Evolutionary conservation across 2,113 vertebrate species (phyloP), one percentile per base, ranked within the genome.

Genomic region (Neopipo cinnamomea): DNA sequence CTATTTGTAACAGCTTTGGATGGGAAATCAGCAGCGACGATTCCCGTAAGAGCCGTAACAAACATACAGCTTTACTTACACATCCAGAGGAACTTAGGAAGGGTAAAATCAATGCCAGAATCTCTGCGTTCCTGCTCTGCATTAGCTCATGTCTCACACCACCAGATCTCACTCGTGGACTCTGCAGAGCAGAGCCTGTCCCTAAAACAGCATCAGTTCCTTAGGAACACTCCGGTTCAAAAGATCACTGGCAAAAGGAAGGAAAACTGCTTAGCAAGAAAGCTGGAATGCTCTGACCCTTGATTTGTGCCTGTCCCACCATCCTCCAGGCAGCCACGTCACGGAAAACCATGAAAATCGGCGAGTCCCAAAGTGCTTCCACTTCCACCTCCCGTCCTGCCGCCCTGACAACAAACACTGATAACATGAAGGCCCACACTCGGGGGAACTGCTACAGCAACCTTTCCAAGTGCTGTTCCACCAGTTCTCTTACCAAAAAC

Each of bases 1-100:
- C 37, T 23, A 13, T 50, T 90, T 88, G 41, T 62, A 86, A 73
- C 93, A 94, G 91, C 83, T 94, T 84, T 94, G 14, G 13, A 61
- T 81, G 94, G n/a, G 86, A 94, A 94, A 96, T 73, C 59, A 28
- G 83, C 22, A 80, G 91, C 50, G 12, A n/a, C 16, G 46, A 46
- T 95, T 96, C 95, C 89, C 6, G n/a, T 91, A 95, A 96, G 41
- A 58, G 72, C 79, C 37, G 21, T 8, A 91, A 59, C 63, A 88
- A 83, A 86, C 21, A 72, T 0, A 39, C 79, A 96, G 86, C 86
- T 93, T 94, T 78, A 89, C 59, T 86, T 46, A 61, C 63, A 79
- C 42, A 66, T 49, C 75, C 67, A 76, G 27, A 83, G 71, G 25
- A 73, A 91, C 83, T 83, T n/a, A 12, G 2, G 24, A 66, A 66